Conservation (phyloP, 2,797 vertebrate species). For the Gallinago stenura region DNA sequence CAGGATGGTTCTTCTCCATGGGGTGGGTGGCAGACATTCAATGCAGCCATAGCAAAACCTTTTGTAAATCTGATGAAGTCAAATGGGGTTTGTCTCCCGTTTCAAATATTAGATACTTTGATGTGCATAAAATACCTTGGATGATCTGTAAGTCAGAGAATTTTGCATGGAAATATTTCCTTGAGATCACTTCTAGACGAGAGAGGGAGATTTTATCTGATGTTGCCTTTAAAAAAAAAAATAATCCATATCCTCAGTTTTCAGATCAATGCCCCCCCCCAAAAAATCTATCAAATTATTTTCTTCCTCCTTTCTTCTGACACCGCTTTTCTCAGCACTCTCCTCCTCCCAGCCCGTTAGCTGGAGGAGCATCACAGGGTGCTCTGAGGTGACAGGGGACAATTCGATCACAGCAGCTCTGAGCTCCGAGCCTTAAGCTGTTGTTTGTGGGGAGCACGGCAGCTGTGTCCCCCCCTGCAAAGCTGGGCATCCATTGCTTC, state of each 20-base stretch:
- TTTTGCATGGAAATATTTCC: background rate
- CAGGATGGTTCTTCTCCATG: background rate
- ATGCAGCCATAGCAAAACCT: background rate
- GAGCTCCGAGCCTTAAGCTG: background rate
- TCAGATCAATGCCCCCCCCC: background rate
- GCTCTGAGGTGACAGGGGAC: constrained; percentile 15
- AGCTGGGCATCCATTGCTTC: background rate
- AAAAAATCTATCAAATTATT: background rate
- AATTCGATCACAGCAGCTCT: background rate
- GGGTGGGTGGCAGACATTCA: background rate
- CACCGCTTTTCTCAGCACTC: background rate
- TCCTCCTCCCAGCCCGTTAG: constrained; percentile 40
- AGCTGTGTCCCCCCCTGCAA: background rate
- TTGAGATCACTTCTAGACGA: background rate
- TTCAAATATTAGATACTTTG: background rate
- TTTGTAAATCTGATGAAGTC: background rate
- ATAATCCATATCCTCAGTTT: constrained; percentile 30
- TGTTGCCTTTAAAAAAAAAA: constrained; percentile 3
- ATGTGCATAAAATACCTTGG: background rate
- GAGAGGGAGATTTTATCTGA: background rate
- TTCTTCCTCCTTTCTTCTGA: constrained; percentile 26
- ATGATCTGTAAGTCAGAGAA: background rate
- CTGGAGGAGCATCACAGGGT: background rate
- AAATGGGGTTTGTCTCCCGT: background rate
- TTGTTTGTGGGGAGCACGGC: background rate